A percentile compares a stretch with the other conserved stretches of the same genome.
Conservation (phyloP, 2,113 vertebrate genomes). For the western clawed frog (Xenopus tropicalis) region DNA sequence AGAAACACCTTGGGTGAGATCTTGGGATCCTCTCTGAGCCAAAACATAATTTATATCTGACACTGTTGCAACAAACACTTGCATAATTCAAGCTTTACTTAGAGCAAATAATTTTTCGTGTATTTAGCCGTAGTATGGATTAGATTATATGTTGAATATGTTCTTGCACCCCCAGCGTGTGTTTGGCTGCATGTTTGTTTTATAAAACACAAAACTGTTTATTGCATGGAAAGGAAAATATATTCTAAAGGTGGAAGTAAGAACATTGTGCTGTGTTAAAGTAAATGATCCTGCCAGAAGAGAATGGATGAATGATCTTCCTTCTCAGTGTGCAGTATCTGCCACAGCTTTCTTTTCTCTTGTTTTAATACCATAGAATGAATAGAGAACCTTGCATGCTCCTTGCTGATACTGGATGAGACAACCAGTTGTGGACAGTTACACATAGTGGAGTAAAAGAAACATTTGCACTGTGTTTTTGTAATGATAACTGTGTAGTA, state of each 20-base stretch:
- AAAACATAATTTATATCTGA: background rate
- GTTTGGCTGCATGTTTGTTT: background rate
- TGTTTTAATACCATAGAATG: no score
- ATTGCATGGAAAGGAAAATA: background rate
- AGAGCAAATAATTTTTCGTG: background rate
- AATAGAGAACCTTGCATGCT: no score
- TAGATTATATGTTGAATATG: no score
- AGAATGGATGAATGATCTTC: background rate
- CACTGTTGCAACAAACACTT: conserved; percentile 15
- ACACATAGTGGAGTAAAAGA: no score
- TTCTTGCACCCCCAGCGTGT: background rate
- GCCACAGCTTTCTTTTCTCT: no score
- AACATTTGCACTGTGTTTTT: no score
- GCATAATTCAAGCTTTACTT: background rate
- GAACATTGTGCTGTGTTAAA: background rate
- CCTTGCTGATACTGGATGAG: no score
- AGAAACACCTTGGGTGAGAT: no score
- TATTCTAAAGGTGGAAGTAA: background rate
- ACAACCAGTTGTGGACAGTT: no score
- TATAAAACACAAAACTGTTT: background rate
- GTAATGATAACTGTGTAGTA: no score
- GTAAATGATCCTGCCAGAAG: background rate
- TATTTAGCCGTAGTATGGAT: no score
- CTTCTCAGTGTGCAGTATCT: background rate
- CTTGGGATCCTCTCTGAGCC: background rate